Conservation (phyloP, 2,888 invertebrate species). For the Idaea dimidiata region DNA sequence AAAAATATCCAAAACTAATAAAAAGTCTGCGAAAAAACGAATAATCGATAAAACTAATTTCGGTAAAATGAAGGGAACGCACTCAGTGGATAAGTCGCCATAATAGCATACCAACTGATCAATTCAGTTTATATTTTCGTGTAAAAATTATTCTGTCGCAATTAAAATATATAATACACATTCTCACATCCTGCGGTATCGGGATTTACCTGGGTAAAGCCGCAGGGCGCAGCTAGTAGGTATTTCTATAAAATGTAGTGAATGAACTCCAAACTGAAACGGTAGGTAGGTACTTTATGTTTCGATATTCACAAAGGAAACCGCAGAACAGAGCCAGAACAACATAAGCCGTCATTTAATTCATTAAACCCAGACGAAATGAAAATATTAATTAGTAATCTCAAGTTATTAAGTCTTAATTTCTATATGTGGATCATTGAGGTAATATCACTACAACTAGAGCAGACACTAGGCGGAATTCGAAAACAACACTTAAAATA, state of each 20-base stretch:
- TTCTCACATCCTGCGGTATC: too few relatives aligned
- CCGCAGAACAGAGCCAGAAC: background rate
- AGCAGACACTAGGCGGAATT: too few relatives aligned
- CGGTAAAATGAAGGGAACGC: constrained; percentile 21
- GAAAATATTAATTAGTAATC: background rate
- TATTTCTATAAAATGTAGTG: background rate
- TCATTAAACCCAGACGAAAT: background rate
- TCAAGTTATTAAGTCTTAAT: background rate
- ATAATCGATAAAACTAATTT: background rate
- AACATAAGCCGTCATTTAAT: background rate
- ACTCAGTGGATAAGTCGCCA: constrained; percentile 64
- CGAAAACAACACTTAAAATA: too few relatives aligned
- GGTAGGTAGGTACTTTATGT: background rate
- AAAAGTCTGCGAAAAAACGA: background rate
- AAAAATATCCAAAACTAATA: too few relatives aligned
- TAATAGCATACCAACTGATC: constrained; percentile 61
- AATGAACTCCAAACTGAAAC: background rate
- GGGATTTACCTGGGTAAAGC: too few relatives aligned
- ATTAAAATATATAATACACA: constrained; percentile 68
- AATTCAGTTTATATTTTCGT: constrained; percentile 66
- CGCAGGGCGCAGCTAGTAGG: too few relatives aligned
- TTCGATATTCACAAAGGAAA: background rate
- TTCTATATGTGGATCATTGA: background rate
- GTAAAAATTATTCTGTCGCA: constrained; percentile 64
- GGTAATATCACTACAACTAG: too few relatives aligned